Percentiles rank a stretch among this genome's conserved stretches.
Conservation (phyloP, 2,113 vertebrate species). For the Planiliza haematocheilus region DNA sequence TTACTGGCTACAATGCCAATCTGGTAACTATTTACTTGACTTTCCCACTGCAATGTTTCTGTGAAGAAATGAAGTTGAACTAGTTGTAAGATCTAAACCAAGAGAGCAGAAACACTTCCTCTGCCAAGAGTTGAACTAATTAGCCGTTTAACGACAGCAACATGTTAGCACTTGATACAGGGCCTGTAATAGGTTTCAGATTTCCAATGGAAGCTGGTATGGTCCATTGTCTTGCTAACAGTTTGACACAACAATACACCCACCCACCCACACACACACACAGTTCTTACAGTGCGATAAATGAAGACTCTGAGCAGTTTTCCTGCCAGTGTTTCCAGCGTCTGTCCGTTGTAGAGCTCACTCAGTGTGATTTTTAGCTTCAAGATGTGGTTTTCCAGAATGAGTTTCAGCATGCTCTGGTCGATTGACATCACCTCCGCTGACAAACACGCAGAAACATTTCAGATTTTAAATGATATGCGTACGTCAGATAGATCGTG, state of each 20-base stretch:
- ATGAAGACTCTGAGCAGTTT: conserved; percentile 93
- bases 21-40: conserved; percentile 33
- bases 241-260: neutral
- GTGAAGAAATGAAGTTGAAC: conserved; percentile 23
- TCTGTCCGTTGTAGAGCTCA: conserved; percentile 95
- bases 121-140: conserved; percentile 44
- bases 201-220: neutral
- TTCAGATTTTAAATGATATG: neutral
- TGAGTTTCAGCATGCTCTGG: conserved; percentile 84
- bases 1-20: conserved; percentile 8
- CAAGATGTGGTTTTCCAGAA: conserved; percentile 95
- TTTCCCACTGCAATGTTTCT: conserved; percentile 3
- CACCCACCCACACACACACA: conserved; percentile 12
- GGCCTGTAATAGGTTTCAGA: conserved; percentile 26
- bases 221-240: neutral
- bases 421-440: conserved; percentile 89
- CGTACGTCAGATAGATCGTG: too few relatives aligned
- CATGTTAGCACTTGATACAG: conserved; percentile 29
- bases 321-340: conserved; percentile 91
- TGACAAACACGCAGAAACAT: conserved; percentile 64
- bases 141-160: conserved; percentile 21
- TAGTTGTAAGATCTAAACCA: conserved; percentile 36
- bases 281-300: conserved; percentile 93
- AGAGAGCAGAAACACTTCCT: conserved; percentile 13
- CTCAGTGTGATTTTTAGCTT: conserved; percentile 91